A percentile compares a stretch with the other conserved stretches of the same genome.
Conservation (phyloP, 2,113 vertebrate genomes). For the Petaurus breviceps region DNA sequence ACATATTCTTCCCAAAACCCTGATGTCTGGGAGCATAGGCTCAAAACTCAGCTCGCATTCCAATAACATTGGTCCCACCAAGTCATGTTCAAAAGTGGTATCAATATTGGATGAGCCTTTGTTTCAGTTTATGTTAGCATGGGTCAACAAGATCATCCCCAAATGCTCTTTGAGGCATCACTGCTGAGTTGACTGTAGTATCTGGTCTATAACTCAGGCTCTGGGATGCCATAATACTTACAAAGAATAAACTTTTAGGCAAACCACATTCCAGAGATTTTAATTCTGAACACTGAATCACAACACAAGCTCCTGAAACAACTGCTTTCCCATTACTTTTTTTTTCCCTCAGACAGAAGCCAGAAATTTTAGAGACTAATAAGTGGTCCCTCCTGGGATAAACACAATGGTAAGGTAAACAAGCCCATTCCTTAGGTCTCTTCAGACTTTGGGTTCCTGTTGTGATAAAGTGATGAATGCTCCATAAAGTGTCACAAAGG, state of each 20-base stretch:
- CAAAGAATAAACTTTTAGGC: not conserved
- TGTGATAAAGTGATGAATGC: slow-evolving; percentile 13
- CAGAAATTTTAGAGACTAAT: not conserved
- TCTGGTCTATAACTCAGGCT: not conserved
- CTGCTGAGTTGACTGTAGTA: not conserved
- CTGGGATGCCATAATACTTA: not conserved
- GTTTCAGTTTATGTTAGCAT: not conserved
- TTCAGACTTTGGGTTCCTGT: not conserved
- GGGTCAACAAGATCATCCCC: not conserved
- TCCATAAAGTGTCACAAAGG: not conserved
- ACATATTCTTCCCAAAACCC: not conserved
- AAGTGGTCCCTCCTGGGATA: not conserved
- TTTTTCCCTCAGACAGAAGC: not conserved
- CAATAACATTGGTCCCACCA: not conserved
- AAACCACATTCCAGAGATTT: not conserved
- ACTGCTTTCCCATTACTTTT: not conserved
- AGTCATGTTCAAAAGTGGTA: not conserved
- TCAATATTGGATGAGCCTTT: not conserved
- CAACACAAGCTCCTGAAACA: not conserved
- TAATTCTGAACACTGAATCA: not conserved
- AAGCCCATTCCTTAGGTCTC: not conserved
- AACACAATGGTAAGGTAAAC: slow-evolving; percentile 3
- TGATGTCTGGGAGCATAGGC: not conserved
- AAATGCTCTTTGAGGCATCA: not conserved
- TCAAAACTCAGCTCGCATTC: not conserved